A percentile compares a stretch with the other conserved stretches of the same genome.
Evolutionary conservation across 2,888 invertebrate species (phyloP).

Genomic region (Scaeva pyrastri): DNA sequence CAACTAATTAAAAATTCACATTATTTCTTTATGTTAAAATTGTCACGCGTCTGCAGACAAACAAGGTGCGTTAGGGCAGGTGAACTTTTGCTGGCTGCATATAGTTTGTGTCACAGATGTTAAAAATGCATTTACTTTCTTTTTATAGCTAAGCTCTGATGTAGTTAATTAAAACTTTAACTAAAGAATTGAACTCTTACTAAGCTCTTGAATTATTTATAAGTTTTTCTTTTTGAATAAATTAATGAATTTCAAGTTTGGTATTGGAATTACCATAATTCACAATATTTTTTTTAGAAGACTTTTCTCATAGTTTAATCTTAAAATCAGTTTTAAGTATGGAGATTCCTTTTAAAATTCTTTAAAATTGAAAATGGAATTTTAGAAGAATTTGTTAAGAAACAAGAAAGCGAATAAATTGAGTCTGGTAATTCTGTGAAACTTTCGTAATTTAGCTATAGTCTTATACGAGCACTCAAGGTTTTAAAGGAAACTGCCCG

Average conservation of each 20-base stretch:
- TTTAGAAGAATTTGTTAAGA: too few relatives aligned
- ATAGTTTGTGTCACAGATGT: neutral
- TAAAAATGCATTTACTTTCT: neutral
- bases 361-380: too few relatives aligned
- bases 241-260: neutral
- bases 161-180: neutral
- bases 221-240: neutral
- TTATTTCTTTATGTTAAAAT: constrained; percentile 14
- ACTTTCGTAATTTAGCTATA: too few relatives aligned
- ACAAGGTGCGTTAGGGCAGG: neutral
- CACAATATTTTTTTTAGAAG: too few relatives aligned
- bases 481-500: too few relatives aligned
- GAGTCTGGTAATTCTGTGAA: too few relatives aligned
- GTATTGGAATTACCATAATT: too few relatives aligned
- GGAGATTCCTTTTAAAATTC: too few relatives aligned
- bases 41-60: neutral
- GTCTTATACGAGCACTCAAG: too few relatives aligned
- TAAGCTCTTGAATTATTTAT: neutral
- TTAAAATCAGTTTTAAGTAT: too few relatives aligned
- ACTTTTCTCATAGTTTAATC: too few relatives aligned
- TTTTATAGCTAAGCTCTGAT: neutral
- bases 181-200: neutral
- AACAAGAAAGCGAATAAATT: too few relatives aligned
- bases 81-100: neutral
- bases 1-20: constrained; percentile 18